These are phyloP conservation scores for Melanogrammus aeglefinus DNA, from an alignment of 2,797 vertebrate genomes.

Conservation along the genomic window DNA sequence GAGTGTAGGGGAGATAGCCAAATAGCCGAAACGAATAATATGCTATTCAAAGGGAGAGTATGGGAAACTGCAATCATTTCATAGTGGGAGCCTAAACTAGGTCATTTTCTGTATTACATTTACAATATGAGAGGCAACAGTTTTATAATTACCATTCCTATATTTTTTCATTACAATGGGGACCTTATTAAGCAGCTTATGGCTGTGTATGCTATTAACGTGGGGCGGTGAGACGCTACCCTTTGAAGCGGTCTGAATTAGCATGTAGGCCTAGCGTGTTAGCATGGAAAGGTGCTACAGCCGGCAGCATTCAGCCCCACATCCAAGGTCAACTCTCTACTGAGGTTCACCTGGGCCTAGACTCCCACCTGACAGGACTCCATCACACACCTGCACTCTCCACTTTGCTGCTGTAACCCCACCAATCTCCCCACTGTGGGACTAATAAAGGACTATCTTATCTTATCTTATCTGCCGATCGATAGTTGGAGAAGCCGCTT, in stretches of 20 bases:
- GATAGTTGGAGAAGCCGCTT: slow-evolving; percentile 61
- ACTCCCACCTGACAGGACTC: slow-evolving; percentile 29
- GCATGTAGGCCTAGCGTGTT: background rate
- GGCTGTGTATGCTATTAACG: background rate
- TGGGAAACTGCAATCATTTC: background rate
- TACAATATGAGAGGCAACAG: background rate
- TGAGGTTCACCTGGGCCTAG: slow-evolving; percentile 26
- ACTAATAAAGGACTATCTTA: too few relatives aligned
- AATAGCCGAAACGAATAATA: background rate
- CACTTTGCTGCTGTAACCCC: too few relatives aligned
- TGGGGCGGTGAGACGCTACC: background rate
- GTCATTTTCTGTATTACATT: background rate
- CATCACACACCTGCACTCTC: slow-evolving; percentile 39
- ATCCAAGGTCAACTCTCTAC: slow-evolving; percentile 7
- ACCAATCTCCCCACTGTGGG: too few relatives aligned
- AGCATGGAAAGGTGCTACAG: background rate
- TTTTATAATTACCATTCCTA: background rate
- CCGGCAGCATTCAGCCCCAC: background rate
- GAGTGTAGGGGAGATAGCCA: background rate
- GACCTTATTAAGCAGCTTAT: background rate
- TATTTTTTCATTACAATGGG: background rate
- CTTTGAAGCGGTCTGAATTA: background rate
- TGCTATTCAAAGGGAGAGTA: background rate
- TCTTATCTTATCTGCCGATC: slow-evolving; percentile 32
- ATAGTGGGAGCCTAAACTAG: background rate